Base-by-base conservation (phyloP, 2,797 vertebrate genomes). In the Halcyon leucocephala region DNA sequence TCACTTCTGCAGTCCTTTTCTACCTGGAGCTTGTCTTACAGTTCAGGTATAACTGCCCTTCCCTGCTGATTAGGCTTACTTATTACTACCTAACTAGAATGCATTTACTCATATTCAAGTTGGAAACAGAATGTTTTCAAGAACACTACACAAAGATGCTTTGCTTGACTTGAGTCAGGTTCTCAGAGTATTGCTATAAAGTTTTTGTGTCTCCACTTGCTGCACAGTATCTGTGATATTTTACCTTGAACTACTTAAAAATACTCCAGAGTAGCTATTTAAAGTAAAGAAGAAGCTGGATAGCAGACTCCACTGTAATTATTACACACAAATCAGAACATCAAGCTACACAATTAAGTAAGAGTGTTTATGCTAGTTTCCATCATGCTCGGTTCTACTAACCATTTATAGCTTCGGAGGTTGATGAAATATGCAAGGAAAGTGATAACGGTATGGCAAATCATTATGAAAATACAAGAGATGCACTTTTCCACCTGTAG, bases 11-110 rank as follows among this genome's bases (percentile, higher is more conserved):
- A 74, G 35, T 72, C 80, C 70, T 24, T 55, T 51, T 86, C 31
- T 73, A 76, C 64, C 25, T 58, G 55, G 83, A n/a, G 24, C 20
- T 48, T 26, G 12, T 22, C 80, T 52, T 64, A 86, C 44, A 84
- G 24, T 77, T 90, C 94, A 86, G 22, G 86, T 89, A n/a, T 49
- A 88, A 92, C 80, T 66, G 48, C 83, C 14, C n/a, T 69, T 74
- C 80, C 76, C 70, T 71, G 70, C 22, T 84, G 42, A 84, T 83
- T 73, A 93, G 84, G 22, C 21, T 70, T 83, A 76, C 58, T 71
- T 69, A 69, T 18, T 72, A 74, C 54, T 76, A 80, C 12, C 25
- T 58, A 85, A 70, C 33, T 42, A 28, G 7, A 60, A 77, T 7
- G 8, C 24, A 66, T 46, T 55, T 66, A 89, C 20, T 64, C 10